Percentiles rank a stretch among this genome's conserved stretches.
phyloP scores from a whole-genome alignment of 2,888 invertebrate species.

The Pheosia tremula region DNA sequence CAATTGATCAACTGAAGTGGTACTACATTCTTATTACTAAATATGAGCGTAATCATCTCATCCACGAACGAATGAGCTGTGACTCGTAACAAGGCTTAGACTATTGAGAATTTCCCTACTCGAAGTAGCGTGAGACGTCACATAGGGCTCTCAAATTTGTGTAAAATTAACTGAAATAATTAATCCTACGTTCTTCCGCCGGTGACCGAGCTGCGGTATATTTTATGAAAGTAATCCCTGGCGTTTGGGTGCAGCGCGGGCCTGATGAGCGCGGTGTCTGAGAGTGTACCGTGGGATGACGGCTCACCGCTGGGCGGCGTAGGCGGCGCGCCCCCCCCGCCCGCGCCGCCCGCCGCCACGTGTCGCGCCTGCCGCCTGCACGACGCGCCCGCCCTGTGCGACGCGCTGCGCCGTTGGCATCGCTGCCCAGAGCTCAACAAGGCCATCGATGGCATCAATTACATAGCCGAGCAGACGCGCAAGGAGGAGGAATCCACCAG shows the following conservation, averaged over 20 bases:
- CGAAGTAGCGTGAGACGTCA: too few species aligned
- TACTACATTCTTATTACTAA: too few species aligned
- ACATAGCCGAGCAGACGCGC: slow-evolving; percentile 96
- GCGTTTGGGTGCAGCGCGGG: slow-evolving; percentile 54
- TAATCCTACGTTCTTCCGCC: neutral
- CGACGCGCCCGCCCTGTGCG: slow-evolving; percentile 85
- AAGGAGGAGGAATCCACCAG: slow-evolving; percentile 96
- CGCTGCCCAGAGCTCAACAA: slow-evolving; percentile 96
- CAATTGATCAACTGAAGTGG: too few species aligned
- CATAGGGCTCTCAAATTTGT: too few species aligned
- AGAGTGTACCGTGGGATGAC: slow-evolving; percentile 37
- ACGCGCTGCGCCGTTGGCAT: slow-evolving; percentile 91
- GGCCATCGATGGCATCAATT: slow-evolving; percentile 96
- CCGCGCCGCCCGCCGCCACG: slow-evolving; percentile 33
- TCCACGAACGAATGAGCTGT: too few species aligned
- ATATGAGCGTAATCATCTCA: too few species aligned
- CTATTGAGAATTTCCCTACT: too few species aligned
- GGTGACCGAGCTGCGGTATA: neutral
- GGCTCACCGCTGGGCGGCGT: slow-evolving; percentile 45
- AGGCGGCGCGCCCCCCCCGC: slow-evolving; percentile 50
- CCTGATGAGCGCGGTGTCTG: slow-evolving; percentile 47
- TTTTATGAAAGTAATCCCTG: too few species aligned
- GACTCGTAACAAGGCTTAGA: too few species aligned
- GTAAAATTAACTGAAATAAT: too few species aligned
- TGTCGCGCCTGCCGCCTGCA: slow-evolving; percentile 84